Base-by-base conservation (phyloP, 2,888 invertebrate genomes). In the Agrilus mali region DNA sequence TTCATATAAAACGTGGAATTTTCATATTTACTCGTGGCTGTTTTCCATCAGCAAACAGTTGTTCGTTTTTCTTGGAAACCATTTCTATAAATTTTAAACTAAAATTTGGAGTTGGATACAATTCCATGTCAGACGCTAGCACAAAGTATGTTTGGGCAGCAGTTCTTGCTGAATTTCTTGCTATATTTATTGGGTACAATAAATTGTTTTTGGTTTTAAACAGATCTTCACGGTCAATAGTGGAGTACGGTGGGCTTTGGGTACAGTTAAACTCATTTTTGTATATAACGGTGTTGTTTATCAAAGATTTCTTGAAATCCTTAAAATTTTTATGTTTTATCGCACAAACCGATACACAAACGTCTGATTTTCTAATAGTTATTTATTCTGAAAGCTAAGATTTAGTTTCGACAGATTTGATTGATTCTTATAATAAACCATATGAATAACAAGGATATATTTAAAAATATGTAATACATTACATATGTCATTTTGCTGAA, bases 41-140 rank as follows among this genome's bases (percentile, higher is more conserved):
- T 6, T 36, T 40, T 3, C 14, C 15, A n/a, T n/a, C n/a, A 8
- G 27, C 4, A 17, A 56, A 51, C 16, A 52, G 44, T 15, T 50
- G 38, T 10, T 50, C 46, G 38, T 55, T 50, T 10, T 45, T n/a
- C n/a, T n/a, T 33, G 13, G 42, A 44, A 1, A 54, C 50, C 46
- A 60, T 55, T 7, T 41, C 33, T 32, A 61, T 34, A 42, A 61
- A 61, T 32, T 55, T 50, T 27, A 44, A 40, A 5, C 58, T 53
- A 41, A 61, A 55, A 43, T 59, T 47, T 17, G 47, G 51, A 1
- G 56, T 55, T 0, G 60, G 59, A 43, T 56, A 62, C 12, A 62
- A 46, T 45, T 62, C 62, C 33, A 62, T 60, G 43, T 62, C 62
- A 1, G 57, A 57, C 5, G 62, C 56, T 33, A 62, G 57, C 17